Evolutionary conservation across 2,888 invertebrate genomes (phyloP), one percentile per base, ranked within the genome.

Genomic region (Cybosia mesomella): DNA sequence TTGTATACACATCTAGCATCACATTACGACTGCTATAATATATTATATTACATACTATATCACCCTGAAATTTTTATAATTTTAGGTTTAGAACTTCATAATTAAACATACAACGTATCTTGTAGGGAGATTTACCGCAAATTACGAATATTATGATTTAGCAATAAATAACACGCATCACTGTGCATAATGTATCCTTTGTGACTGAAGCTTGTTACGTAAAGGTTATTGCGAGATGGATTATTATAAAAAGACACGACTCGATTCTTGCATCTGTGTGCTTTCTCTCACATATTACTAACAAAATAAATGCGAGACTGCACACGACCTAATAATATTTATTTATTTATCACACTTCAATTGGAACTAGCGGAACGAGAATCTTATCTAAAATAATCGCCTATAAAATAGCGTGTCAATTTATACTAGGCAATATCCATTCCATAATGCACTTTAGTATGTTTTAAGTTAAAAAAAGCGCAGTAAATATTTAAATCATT

Each of bases 331-430:
- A 59, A 22, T 65, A 67, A n/a, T n/a, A n/a, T n/a, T n/a, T n/a
- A n/a, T n/a, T n/a, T 36, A 22, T 54, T 71, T 59, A 58, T 69
- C 61, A 71, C 43, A 59, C 54, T 68, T 21, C 22, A 65, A 28
- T 62, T 67, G 68, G 49, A 70, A 71, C 66, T 75, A 67, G 67
- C 60, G 58, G 58, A 22, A 58, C 59, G 57, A 65, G 69, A 73
- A 61, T 61, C 59, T 72, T 72, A 73, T 63, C 59, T 73, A 73
- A 80, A 73, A 76, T 73, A 76, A 80, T 72, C 61, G 68, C 58
- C 59, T 80, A 80, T 65, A 80, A 80, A 80, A 80, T 80, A 80
- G 73, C 68, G 70, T 72, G 79, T 81, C 76, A 62, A 73, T 78
- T 78, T 80, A 80, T 74, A 78, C 57, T 74, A 76, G 68, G 69